Percentiles rank a stretch among this genome's conserved stretches.
These are phyloP conservation scores for Heliconius aoede DNA, from an alignment of 2,888 invertebrate genomes.

Conservation along the genomic window DNA sequence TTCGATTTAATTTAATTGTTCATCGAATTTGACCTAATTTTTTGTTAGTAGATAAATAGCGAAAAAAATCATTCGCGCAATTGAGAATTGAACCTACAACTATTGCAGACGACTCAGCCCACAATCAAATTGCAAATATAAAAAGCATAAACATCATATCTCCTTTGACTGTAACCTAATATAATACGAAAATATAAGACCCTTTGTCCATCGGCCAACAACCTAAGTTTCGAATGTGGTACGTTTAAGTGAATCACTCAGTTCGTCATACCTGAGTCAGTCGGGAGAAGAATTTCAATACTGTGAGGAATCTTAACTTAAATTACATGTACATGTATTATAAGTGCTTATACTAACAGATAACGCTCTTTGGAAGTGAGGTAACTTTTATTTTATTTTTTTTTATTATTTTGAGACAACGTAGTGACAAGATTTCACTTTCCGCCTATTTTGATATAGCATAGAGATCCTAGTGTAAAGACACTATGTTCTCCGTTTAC, in stretches of 20 bases:
- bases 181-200: conserved; percentile 19
- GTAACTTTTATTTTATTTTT: background rate
- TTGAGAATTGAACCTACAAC: too few species aligned
- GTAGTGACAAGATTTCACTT: too few species aligned
- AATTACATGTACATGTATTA: conserved; percentile 3
- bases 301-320: conserved; percentile 10
- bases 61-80: too few species aligned
- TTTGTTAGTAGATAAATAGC: background rate
- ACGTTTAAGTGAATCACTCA: conserved; percentile 38
- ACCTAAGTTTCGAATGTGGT: conserved; percentile 29
- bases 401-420: background rate
- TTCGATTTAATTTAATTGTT: too few species aligned
- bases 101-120: too few species aligned
- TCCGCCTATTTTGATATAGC: too few species aligned
- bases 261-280: conserved; percentile 39
- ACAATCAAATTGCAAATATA: background rate
- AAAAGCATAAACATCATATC: background rate
- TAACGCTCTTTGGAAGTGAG: background rate
- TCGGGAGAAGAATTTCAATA: conserved; percentile 14
- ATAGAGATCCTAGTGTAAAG: too few species aligned
- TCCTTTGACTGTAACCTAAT: conserved; percentile 3
- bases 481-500: too few species aligned
- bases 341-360: background rate
- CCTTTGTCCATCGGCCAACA: conserved; percentile 39
- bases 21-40: too few species aligned